These are phyloP conservation scores for Serranus cabrilla DNA, from an alignment of 2,797 vertebrate species.

Conservation along the genomic window DNA sequence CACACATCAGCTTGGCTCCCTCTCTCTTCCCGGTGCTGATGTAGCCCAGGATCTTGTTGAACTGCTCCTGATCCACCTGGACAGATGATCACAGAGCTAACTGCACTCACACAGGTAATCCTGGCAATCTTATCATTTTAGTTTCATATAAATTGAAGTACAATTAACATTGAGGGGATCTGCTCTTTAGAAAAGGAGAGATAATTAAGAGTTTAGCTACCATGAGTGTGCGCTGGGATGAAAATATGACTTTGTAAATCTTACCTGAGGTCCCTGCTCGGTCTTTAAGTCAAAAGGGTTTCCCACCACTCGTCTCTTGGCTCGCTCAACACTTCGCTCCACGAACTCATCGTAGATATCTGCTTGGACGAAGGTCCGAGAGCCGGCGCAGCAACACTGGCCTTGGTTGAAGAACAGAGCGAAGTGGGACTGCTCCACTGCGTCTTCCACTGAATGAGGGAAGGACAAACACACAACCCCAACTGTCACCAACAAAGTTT, in stretches of 20 bases:
- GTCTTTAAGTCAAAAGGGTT: conserved; percentile 93
- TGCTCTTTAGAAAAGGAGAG: neutral
- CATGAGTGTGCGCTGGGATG: neutral
- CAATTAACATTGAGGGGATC: neutral
- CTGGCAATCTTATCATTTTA: neutral
- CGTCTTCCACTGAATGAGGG: conserved; percentile 89
- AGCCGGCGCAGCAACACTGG: conserved; percentile 96
- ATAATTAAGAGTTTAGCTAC: neutral
- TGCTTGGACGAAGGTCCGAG: conserved; percentile 93
- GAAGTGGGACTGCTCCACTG: conserved; percentile 95
- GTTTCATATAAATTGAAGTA: too few species aligned
- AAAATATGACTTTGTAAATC: too few species aligned
- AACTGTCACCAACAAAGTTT: neutral
- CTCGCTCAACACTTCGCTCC: conserved; percentile 90
- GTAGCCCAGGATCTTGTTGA: conserved; percentile 95
- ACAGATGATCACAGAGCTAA: neutral
- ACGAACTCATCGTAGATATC: conserved; percentile 93
- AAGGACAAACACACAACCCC: conserved; percentile 13
- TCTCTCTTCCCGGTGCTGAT: conserved; percentile 91
- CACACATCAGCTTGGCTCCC: conserved; percentile 95
- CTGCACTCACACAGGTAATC: neutral
- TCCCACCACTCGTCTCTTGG: conserved; percentile 91
- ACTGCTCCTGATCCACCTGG: conserved; percentile 94
- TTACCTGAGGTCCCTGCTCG: conserved; percentile 96
- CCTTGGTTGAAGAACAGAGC: conserved; percentile 99